Evolutionary conservation across 2,797 vertebrate species (phyloP), one percentile per base, ranked within the genome.

Genomic region (Betta splendens): DNA sequence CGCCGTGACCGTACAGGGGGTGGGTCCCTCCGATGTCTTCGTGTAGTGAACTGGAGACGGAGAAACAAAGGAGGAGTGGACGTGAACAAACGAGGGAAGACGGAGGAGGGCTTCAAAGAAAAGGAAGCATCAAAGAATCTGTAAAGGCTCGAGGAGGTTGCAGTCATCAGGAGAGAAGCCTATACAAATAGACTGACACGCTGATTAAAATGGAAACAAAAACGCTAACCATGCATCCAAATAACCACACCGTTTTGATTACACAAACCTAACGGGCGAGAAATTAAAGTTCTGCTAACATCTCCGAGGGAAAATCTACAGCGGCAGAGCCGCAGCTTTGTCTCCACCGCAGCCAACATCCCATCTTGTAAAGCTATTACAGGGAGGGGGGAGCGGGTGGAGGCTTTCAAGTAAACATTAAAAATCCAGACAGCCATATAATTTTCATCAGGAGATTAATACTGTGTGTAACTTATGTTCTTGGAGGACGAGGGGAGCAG

Each of bases 1-100:
- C 97, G 64, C 97, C 97, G 70, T 99, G 97, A 75, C 97, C 97
- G 51, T 98, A 99, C 79, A 99, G 94, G 60, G 96, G 95, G 89
- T 99, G 97, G 76, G 94, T 94, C 60, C 94, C 94, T 79, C 95
- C 96, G 47, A 92, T 92, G 83, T 99, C 97, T 90, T 99, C 97
- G 55, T 97, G 97, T 90, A 96, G 93, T 33, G 95, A 96, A 91
- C 97, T 99, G 83, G 9, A 89, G 80, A 85, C 81, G 81, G 90
- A 55, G 50, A 56, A 57, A 39, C 40, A 52, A 53, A 49, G 44
- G 15, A 21, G 9, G 23, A 23, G 13, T 44, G 40, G 42, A 18
- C 51, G 44, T 51, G 3, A 18, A 2, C 25, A 12, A n/a, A 31
- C 16, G 17, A 51, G 35, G 21, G 28, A n/a, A 16, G 7, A 13